Evolutionary conservation across 2,113 vertebrate species (phyloP), one percentile per base, ranked within the genome.

Genomic region (Melanotaenia duboulayi): DNA sequence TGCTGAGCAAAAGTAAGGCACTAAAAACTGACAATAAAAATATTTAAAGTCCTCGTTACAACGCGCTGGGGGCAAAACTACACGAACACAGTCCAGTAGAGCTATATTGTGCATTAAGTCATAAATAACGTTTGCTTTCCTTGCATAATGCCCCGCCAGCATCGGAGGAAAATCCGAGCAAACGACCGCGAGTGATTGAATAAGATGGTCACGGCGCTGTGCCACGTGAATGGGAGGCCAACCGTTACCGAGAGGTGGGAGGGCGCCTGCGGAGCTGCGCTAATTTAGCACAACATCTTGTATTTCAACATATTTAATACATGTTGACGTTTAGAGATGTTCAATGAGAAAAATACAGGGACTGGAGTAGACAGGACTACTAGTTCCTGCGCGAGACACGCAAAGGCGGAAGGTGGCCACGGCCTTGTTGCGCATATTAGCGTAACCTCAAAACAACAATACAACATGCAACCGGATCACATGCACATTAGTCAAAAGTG

Each of bases 171-270:
- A 11, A 7, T 20, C 24, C 13, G 9, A 6, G 35, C 13, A 20
- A 23, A 48, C 12, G 11, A 28, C 16, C 4, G 4, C 2, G 17
- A 35, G 63, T 12, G 66, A 49, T 59, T 19, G n/a, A 76, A 49
- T 4, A 6, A 17, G 8, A 77, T 14, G 61, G 72, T 84, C 80
- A 78, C 87, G 80, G 67, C 22, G 55, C 24, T 35, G 42, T 79
- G 89, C 81, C 89, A 90, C 89, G 86, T 90, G 82, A 89, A 67
- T 16, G 58, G 11, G 40, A 19, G 55, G 49, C 2, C 22, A 57
- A 37, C 62, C 14, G 70, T 68, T 59, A 37, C 61, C 42, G 61
- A 16, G 57, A 69, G 35, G 70, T 65, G 75, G 78, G 81, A n/a
- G 81, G 71, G 56, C 75, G 75, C 62, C 50, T 25, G 19, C 9